Evolutionary conservation across 1,140 invertebrate genomes (phyloP).

Genomic region (Nautilus pompilius): DNA sequence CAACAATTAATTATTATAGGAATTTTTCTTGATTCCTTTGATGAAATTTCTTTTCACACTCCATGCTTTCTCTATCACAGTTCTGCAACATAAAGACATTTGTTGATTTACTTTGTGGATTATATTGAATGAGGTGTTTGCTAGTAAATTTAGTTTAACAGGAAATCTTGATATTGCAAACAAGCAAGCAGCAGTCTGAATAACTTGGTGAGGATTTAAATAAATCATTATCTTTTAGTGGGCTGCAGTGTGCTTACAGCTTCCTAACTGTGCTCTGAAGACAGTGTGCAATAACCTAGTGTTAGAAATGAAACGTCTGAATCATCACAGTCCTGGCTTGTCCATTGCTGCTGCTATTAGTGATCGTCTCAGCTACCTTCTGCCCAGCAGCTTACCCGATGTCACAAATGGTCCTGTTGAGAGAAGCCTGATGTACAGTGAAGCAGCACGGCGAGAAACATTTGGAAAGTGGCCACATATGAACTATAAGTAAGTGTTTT

Average conservation of each 20-base stretch:
- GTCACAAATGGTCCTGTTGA: slow-evolving; percentile 39
- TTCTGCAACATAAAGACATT: too few relatives aligned
- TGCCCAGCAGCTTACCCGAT: slow-evolving; percentile 44
- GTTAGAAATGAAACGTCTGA: slow-evolving; percentile 76
- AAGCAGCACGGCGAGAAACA: slow-evolving; percentile 81
- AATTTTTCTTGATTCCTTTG: too few relatives aligned
- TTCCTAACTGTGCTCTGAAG: slow-evolving; percentile 74
- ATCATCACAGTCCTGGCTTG: slow-evolving; percentile 76
- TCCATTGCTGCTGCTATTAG: slow-evolving; percentile 84
- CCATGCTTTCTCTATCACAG: too few relatives aligned
- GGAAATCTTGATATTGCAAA: too few relatives aligned
- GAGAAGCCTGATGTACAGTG: slow-evolving; percentile 75
- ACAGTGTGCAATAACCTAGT: slow-evolving; percentile 75
- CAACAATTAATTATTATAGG: too few relatives aligned
- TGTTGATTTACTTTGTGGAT: too few relatives aligned
- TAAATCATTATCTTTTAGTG: too few relatives aligned
- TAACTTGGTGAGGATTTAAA: too few relatives aligned
- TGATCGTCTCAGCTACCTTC: slow-evolving; percentile 77
- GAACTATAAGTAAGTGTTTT: slow-evolving; percentile 82
- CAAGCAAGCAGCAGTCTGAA: too few relatives aligned
- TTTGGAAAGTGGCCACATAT: slow-evolving; percentile 93
- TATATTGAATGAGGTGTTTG: too few relatives aligned
- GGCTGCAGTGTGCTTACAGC: slow-evolving; percentile 80
- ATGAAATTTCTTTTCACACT: too few relatives aligned
- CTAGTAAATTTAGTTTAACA: too few relatives aligned